Evolutionary conservation across 2,888 invertebrate genomes (phyloP), one percentile per base, ranked within the genome.

Genomic region (Abrostola tripartita): DNA sequence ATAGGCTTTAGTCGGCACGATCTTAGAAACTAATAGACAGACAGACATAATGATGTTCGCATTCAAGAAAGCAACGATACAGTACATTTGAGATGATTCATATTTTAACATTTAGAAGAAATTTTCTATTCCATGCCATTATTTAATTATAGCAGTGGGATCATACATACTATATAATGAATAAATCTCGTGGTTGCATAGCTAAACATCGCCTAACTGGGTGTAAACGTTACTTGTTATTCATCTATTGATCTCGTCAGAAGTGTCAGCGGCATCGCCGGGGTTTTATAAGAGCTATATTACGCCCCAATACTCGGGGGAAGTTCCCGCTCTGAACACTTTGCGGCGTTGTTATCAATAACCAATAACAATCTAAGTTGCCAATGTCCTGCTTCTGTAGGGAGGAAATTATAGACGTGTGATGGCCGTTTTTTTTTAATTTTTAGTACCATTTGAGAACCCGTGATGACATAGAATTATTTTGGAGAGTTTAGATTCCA

Each of bases 161-260:
- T 24, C 24, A 24, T 24, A 24, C 24, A 24, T 2, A 24, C 24
- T 24, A 24, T 24, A 12, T 1, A 47, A 47, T 47, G 37, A 37
- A 38, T 41, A 6, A 41, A 53, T 24, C n/a, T 56, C 65, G 53
- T 44, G 14, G 40, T 47, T 38, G 10, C 11, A n/a, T 37, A 41
- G 9, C 42, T 9, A 10, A 52, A 11, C 11, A 37, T 41, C 7
- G 24, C 47, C 53, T 42, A 56, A 65, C 56, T 59, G 37, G 50
- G 59, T 71, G 44, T 63, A 57, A 66, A 61, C 49, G 38, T 58
- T 51, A 37, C 52, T 54, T 52, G 57, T 63, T 56, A 61, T 66
- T 74, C 74, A 64, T 61, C 65, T 75, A 74, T 75, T 74, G 72
- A 74, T 74, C 61, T 65, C 54, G 36, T 62, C 64, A 56, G 41